Conservation (phyloP, 2,888 invertebrate genomes). For the Brenthis ino region DNA sequence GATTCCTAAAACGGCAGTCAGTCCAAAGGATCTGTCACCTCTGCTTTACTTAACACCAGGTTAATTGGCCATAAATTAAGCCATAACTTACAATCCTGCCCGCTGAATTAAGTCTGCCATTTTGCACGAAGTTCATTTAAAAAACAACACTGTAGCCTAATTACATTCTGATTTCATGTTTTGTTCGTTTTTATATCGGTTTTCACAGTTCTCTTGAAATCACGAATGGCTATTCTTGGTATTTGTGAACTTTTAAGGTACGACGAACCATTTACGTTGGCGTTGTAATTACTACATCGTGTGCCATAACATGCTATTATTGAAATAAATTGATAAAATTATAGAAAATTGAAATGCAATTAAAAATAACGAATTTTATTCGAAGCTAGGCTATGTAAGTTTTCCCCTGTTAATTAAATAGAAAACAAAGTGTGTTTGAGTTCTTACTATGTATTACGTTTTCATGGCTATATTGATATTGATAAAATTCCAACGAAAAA, state of each 20-base stretch:
- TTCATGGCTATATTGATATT: no score
- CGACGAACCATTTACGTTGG: not conserved
- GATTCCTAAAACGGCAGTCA: conserved; percentile 31
- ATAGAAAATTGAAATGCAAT: no score
- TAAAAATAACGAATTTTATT: no score
- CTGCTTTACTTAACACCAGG: conserved; percentile 74
- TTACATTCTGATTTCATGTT: conserved; percentile 51
- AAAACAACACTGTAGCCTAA: conserved; percentile 65
- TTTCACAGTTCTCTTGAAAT: conserved; percentile 13
- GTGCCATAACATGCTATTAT: no score
- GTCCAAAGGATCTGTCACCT: conserved; percentile 65
- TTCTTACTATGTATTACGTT: no score
- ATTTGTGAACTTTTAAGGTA: conserved; percentile 8
- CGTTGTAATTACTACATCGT: no score
- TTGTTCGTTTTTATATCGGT: conserved; percentile 42
- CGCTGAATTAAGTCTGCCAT: conserved; percentile 54
- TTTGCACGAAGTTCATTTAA: conserved; percentile 63
- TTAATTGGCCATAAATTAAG: conserved; percentile 80
- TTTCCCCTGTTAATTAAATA: no score
- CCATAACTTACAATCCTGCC: conserved; percentile 67
- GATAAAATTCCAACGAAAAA: no score
- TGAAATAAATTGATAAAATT: no score
- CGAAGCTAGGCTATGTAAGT: no score
- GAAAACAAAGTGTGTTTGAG: no score
- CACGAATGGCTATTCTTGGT: conserved; percentile 10